phyloP scores from a whole-genome alignment of 92 coral and sea anemone genomes.

The Plumapathes pennacea region DNA sequence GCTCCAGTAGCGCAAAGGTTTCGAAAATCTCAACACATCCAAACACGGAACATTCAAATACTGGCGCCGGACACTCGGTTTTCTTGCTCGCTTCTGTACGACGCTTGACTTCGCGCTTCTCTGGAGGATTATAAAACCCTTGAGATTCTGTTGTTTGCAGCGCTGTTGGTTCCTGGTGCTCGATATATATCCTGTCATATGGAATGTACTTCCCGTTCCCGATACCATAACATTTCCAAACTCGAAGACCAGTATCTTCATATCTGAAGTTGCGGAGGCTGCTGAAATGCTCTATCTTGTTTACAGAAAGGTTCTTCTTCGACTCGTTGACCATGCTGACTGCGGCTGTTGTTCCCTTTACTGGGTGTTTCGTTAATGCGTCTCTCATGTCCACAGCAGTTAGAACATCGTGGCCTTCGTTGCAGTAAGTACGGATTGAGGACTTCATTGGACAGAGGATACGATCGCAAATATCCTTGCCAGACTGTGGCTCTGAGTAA shows the following conservation, averaged over 20 bases:
- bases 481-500: conserved; percentile 76
- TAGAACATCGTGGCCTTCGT: conserved; percentile 75
- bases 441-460: conserved; percentile 73
- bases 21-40: conserved; percentile 60
- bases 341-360: conserved; percentile 72
- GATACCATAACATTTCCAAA: conserved; percentile 64
- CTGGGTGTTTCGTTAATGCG: conserved; percentile 65
- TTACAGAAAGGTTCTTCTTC: conserved; percentile 36
- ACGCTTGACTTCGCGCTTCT: conserved; percentile 34
- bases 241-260: conserved; percentile 53
- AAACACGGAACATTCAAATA: conserved; percentile 50
- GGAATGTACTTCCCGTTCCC: conserved; percentile 58
- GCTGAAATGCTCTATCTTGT: conserved; percentile 46
- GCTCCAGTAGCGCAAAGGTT: conserved; percentile 45
- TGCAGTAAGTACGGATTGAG: conserved; percentile 62
- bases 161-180: conserved; percentile 54
- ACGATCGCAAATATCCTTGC: conserved; percentile 71
- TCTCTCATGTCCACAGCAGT: conserved; percentile 73
- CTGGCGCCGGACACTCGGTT: conserved; percentile 20
- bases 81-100: conserved; percentile 9
- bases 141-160: conserved; percentile 38
- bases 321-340: conserved; percentile 54
- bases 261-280: conserved; percentile 55
- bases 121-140: conserved; percentile 34
- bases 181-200: conserved; percentile 17